Percentiles rank a stretch among this genome's conserved stretches.
These are phyloP conservation scores for Vicugna pacos DNA, from an alignment of 2,113 vertebrate genomes.

Conservation along the genomic window DNA sequence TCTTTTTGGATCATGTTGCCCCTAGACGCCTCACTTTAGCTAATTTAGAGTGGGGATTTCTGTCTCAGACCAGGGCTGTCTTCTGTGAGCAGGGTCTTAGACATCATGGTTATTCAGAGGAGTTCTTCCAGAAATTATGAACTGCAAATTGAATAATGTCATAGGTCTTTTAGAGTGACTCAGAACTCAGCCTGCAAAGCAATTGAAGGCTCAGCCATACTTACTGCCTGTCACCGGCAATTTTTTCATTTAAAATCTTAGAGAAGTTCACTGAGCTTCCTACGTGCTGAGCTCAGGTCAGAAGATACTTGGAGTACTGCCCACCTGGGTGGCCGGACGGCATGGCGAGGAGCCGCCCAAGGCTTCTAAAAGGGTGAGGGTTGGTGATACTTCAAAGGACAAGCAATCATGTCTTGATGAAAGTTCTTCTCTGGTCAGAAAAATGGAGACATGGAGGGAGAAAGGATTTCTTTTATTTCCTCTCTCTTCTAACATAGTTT, in stretches of 20 bases:
- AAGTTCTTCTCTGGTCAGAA: not conserved
- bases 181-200: not conserved
- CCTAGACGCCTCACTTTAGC: not conserved
- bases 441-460: not conserved
- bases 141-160: not conserved
- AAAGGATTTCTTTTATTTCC: not conserved
- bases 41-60: not conserved
- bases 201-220: not conserved
- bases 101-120: not conserved
- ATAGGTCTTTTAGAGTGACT: not conserved
- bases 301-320: not conserved
- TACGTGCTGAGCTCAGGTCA: too few relatives aligned
- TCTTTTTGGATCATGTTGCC: not conserved
- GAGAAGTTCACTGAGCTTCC: not conserved
- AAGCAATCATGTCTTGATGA: not conserved
- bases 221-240: not conserved
- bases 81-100: not conserved
- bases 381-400: not conserved
- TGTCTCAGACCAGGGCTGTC: not conserved
- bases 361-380: not conserved
- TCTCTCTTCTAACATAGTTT: not conserved
- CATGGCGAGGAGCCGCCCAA: not conserved
- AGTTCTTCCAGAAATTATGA: not conserved
- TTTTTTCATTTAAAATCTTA: not conserved
- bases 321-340: not conserved